Evolutionary conservation across 1,140 invertebrate genomes (phyloP).

Genomic region (Drosophila pallidifrons): DNA sequence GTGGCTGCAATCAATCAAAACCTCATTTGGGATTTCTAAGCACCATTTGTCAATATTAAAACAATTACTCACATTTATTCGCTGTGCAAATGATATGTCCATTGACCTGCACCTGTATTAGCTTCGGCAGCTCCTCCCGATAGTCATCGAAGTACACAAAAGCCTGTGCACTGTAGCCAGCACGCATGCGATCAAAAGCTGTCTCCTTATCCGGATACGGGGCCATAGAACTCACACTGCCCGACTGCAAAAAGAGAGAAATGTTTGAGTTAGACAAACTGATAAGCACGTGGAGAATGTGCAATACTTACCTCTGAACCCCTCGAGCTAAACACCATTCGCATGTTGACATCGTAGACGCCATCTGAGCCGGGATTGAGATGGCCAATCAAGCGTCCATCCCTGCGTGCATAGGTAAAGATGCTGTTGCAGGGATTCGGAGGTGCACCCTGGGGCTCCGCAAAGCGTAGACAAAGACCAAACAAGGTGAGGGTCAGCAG

Average conservation of each 20-base stretch:
- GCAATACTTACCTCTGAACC: slow-evolving; percentile 20
- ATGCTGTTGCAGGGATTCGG: slow-evolving; percentile 46
- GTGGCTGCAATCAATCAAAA: slow-evolving; percentile 14
- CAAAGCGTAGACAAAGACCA: slow-evolving; percentile 16
- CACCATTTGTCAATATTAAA: not conserved
- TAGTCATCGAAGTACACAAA: slow-evolving; percentile 47
- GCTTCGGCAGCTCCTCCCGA: slow-evolving; percentile 55
- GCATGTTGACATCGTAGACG: slow-evolving; percentile 48
- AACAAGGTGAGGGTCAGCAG: slow-evolving; percentile 31
- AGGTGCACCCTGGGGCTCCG: slow-evolving; percentile 36
- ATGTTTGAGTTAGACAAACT: not conserved
- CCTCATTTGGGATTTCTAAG: not conserved
- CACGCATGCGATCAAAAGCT: slow-evolving; percentile 44
- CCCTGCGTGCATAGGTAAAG: slow-evolving; percentile 27
- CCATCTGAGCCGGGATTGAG: slow-evolving; percentile 46
- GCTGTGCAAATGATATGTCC: slow-evolving; percentile 43
- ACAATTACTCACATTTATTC: slow-evolving; percentile 51
- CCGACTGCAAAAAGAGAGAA: slow-evolving; percentile 17
- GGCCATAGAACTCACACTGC: slow-evolving; percentile 40
- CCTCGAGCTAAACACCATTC: slow-evolving; percentile 40
- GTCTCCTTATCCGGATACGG: slow-evolving; percentile 51
- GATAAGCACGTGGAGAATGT: not conserved
- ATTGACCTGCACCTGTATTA: slow-evolving; percentile 45
- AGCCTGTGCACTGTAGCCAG: slow-evolving; percentile 44
- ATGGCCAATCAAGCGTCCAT: slow-evolving; percentile 41